Percentiles rank a stretch among this genome's conserved stretches.
Conservation (phyloP, 2,113 vertebrate species). For the Nothobranchius furzeri region DNA sequence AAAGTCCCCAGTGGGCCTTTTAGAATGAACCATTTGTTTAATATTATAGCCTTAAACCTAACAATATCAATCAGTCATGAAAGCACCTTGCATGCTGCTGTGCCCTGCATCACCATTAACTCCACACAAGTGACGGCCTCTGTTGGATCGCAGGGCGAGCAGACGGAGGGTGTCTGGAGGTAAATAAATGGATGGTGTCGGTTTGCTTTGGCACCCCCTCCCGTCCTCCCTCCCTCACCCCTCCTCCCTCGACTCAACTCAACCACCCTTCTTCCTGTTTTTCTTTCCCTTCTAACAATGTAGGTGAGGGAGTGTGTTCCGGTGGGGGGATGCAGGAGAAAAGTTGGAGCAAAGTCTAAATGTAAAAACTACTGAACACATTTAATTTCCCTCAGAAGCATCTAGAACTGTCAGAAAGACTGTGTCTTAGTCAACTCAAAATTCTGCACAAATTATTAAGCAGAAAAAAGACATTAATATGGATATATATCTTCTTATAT, state of each 20-base stretch:
- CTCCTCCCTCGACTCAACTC: neutral
- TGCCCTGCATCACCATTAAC: constrained; percentile 66
- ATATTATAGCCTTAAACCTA: constrained; percentile 72
- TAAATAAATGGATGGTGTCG: constrained; percentile 48
- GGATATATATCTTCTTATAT: too few species aligned
- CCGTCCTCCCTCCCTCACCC: neutral
- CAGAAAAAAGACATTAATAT: too few species aligned
- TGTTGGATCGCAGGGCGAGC: constrained; percentile 26
- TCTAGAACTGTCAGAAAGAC: too few species aligned
- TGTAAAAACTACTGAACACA: too few species aligned
- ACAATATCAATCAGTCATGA: constrained; percentile 75
- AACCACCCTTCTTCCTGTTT: constrained; percentile 3
- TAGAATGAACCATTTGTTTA: constrained; percentile 71
- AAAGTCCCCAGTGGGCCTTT: constrained; percentile 33
- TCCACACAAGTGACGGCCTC: constrained; percentile 50
- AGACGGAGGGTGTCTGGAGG: constrained; percentile 26
- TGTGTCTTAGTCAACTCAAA: too few species aligned
- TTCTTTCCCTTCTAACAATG: constrained; percentile 1
- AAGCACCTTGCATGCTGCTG: constrained; percentile 62
- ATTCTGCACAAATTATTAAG: too few species aligned
- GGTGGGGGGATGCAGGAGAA: constrained; percentile 7
- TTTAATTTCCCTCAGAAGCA: too few species aligned
- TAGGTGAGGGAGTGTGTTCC: neutral
- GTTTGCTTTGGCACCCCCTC: constrained; percentile 14
- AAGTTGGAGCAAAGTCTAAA: neutral